These are phyloP conservation scores for Ischnus inquisitorius DNA, from an alignment of 2,888 invertebrate genomes.

Conservation along the genomic window DNA sequence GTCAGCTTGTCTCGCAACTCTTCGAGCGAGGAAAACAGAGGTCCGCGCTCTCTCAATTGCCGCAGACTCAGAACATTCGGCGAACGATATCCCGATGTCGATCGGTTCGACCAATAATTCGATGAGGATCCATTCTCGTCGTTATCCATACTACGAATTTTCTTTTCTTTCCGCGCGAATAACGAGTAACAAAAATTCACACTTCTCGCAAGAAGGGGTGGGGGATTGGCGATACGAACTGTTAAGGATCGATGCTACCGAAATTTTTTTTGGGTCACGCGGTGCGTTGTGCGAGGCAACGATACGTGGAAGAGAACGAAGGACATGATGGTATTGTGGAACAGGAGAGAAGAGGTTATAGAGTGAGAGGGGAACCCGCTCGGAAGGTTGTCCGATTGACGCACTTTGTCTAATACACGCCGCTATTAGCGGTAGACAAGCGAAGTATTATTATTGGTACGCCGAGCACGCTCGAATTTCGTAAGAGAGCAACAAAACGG, in stretches of 20 bases:
- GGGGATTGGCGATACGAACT: neutral
- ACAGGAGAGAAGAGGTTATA: neutral
- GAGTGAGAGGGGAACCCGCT: neutral
- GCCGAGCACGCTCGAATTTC: conserved; percentile 50
- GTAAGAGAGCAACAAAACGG: conserved; percentile 34
- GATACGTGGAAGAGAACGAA: neutral
- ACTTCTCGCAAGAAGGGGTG: neutral
- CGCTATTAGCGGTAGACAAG: neutral
- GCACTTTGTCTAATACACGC: conserved; percentile 27
- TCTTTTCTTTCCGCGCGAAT: neutral
- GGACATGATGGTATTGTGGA: conserved; percentile 26
- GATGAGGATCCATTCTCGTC: conserved; percentile 50
- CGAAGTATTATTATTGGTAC: conserved; percentile 32
- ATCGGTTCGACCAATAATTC: conserved; percentile 50
- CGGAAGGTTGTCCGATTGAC: conserved; percentile 7
- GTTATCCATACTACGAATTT: conserved; percentile 4
- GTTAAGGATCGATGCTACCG: conserved; percentile 13
- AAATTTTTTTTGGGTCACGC: conserved; percentile 29
- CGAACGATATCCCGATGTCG: conserved; percentile 63
- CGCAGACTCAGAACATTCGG: conserved; percentile 61
- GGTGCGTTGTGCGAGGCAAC: neutral
- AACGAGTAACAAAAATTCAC: neutral
- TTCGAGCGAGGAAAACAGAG: conserved; percentile 82
- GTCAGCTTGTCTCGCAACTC: conserved; percentile 83
- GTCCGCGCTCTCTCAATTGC: conserved; percentile 72